Evolutionary conservation across 2,888 invertebrate genomes (phyloP), one percentile per base, ranked within the genome.

Genomic region (Folsomia manolachei): DNA sequence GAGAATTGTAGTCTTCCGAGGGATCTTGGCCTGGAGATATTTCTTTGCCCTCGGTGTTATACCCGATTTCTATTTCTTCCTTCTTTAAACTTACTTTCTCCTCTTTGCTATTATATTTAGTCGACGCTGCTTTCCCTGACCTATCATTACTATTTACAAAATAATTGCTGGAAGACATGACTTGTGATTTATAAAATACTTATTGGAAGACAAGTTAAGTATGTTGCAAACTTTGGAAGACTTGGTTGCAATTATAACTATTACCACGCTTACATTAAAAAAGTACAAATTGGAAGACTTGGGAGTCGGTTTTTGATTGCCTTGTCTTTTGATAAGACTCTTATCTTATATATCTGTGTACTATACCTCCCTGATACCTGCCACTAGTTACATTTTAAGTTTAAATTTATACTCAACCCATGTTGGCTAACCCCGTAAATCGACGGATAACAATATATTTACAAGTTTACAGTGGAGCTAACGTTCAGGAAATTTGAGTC

Each of bases 161-260:
- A 71, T 72, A 26, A 56, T 62, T 72, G 70, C 60, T 72, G 72
- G 72, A 70, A 72, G 69, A 72, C 72, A 69, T 51, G 25, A n/a
- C n/a, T n/a, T n/a, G n/a, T n/a, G n/a, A n/a, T n/a, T n/a, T n/a
- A n/a, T n/a, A n/a, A n/a, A n/a, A n/a, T 21, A 2, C 24, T 65
- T n/a, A 66, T 23, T 74, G 73, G 72, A 72, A 72, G 72, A n/a
- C n/a, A n/a, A n/a, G n/a, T n/a, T n/a, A n/a, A n/a, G n/a, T n/a
- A n/a, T n/a, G n/a, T n/a, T n/a, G n/a, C 64, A 67, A 67, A 52
- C 18, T 52, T 69, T 74, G 76, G 74, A 76, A 76, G 76, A 76
- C 74, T 74, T 70, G 66, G 62, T 70, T 75, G 56, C 67, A 52
- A 26, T 53, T 62, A 39, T 39, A 39, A 39, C 39, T 39, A 39